Evolutionary conservation across 1,140 invertebrate genomes (phyloP).

Genomic region (Drosophila serrata): DNA sequence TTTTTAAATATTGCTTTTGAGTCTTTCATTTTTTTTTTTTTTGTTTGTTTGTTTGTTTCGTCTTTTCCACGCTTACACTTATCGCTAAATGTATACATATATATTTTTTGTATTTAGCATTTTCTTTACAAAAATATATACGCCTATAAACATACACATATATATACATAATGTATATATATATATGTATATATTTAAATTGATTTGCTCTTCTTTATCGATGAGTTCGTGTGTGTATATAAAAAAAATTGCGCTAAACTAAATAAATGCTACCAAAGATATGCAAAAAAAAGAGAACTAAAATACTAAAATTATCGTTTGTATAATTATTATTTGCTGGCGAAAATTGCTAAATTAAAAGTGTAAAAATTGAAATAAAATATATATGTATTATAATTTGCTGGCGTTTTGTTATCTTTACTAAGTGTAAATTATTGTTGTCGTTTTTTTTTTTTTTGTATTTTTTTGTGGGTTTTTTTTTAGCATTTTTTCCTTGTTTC

Average conservation of each 20-base stretch:
- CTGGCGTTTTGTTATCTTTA: constrained; percentile 50
- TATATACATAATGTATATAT: constrained; percentile 8
- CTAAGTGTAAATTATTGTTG: constrained; percentile 51
- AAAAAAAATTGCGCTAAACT: constrained; percentile 80
- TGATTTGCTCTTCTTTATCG: constrained; percentile 47
- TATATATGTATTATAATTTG: constrained; percentile 51
- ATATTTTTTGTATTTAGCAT: constrained; percentile 31
- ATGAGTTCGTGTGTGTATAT: constrained; percentile 42
- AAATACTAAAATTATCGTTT: constrained; percentile 31
- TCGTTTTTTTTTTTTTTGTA: constrained; percentile 35
- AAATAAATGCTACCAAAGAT: constrained; percentile 78
- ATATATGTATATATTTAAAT: constrained; percentile 38
- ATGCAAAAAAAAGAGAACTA: constrained; percentile 55
- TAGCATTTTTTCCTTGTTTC: constrained; percentile 48
- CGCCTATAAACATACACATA: constrained; percentile 19
- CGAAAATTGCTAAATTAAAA: constrained; percentile 65
- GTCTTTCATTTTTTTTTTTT: constrained; percentile 74
- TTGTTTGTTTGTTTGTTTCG: constrained; percentile 26
- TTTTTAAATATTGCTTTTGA: constrained; percentile 80
- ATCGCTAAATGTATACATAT: constrained; percentile 29
- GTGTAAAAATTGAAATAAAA: constrained; percentile 59
- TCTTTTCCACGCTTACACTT: constrained; percentile 48
- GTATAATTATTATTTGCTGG: constrained; percentile 55
- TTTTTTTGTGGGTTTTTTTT: constrained; percentile 32
- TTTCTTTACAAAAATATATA: constrained; percentile 55